phyloP scores from a whole-genome alignment of 2,113 vertebrate genomes.

The Verasper variegatus region DNA sequence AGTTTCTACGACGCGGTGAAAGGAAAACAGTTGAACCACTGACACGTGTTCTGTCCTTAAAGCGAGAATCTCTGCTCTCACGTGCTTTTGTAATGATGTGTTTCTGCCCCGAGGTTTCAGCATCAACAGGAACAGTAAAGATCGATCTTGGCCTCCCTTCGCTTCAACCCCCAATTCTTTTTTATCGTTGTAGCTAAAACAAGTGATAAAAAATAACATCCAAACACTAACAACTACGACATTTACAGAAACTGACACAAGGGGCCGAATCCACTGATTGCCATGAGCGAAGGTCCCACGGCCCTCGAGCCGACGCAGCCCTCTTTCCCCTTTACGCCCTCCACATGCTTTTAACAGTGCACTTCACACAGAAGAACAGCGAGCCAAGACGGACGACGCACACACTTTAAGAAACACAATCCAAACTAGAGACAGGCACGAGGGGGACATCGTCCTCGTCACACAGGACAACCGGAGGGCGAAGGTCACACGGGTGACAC shows the following conservation, averaged over 20 bases:
- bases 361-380: constrained; percentile 74
- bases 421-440: constrained; percentile 53
- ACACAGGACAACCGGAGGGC: constrained; percentile 26
- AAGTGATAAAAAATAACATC: constrained; percentile 68
- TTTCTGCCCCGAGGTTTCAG: constrained; percentile 11
- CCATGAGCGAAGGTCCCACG: constrained; percentile 50
- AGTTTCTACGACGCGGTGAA: constrained; percentile 62
- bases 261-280: constrained; percentile 65
- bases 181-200: constrained; percentile 29
- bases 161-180: too few species aligned
- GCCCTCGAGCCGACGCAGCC: constrained; percentile 29
- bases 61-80: constrained; percentile 52
- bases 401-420: constrained; percentile 56
- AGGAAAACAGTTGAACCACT: constrained; percentile 50
- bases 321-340: constrained; percentile 21
- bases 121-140: background rate
- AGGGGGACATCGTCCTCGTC: constrained; percentile 52
- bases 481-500: constrained; percentile 5
- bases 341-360: constrained; percentile 65
- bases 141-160: background rate
- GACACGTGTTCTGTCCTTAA: constrained; percentile 44
- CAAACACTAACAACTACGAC: constrained; percentile 71
- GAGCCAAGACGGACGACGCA: constrained; percentile 67
- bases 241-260: constrained; percentile 66
- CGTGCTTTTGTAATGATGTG: constrained; percentile 51